These are phyloP conservation scores for Carollia perspicillata DNA, from an alignment of 2,113 vertebrate genomes.

Conservation along the genomic window DNA sequence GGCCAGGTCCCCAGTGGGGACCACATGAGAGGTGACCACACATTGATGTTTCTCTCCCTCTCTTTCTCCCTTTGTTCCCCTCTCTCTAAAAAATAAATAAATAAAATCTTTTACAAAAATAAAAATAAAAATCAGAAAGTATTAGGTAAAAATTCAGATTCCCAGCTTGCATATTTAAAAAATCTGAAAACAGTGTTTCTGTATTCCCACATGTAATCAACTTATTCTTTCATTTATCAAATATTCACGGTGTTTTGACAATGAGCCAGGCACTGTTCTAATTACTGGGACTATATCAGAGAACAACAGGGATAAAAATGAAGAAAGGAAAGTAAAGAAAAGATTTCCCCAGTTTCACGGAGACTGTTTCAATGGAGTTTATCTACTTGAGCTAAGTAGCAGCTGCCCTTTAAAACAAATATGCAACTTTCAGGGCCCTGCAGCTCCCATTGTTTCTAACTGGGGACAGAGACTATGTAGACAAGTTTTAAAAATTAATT, in stretches of 20 bases:
- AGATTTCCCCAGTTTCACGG: not conserved
- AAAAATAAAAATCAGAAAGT: too few species aligned
- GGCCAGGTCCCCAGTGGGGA: too few species aligned
- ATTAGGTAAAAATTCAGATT: not conserved
- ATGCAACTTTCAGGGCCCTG: fast-evolving
- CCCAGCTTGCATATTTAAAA: not conserved
- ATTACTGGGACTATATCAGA: not conserved
- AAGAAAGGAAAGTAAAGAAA: not conserved
- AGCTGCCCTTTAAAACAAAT: not conserved
- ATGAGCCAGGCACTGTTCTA: not conserved
- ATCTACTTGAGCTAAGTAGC: not conserved
- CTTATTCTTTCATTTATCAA: not conserved
- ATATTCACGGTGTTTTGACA: not conserved
- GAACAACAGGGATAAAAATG: not conserved
- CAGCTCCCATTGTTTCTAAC: not conserved
- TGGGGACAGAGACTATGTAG: not conserved
- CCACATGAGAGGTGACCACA: too few species aligned
- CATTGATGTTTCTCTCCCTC: too few species aligned
- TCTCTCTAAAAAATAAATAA: too few species aligned
- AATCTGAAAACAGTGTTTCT: not conserved
- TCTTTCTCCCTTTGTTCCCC: too few species aligned
- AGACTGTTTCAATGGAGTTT: not conserved
- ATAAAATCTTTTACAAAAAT: too few species aligned
- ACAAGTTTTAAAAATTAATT: not conserved
- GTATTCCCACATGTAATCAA: not conserved